Evolutionary conservation across 2,113 vertebrate genomes (phyloP), one percentile per base, ranked within the genome.

Genomic region (Athene cunicularia): DNA sequence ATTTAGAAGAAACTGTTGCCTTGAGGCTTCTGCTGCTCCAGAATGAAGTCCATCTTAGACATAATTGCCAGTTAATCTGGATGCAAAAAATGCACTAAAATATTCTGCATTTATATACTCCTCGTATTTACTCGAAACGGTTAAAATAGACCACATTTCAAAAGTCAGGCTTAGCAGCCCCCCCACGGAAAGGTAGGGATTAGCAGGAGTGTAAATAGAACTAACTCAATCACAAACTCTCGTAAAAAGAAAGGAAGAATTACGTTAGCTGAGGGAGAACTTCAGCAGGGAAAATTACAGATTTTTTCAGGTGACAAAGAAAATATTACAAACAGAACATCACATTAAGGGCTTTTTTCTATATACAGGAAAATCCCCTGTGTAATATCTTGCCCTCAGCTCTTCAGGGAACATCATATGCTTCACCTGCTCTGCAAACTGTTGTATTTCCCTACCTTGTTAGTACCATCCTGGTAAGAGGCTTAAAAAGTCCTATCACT

Each of bases 131-230:
- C n/a, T 53, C 6, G 1, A 59, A 93, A 37, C 7, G 5, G 11
- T 35, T 59, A 52, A 89, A 93, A 72, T 3, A 49, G 22, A 19
- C 11, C 39, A 7, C 8, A 5, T 72, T 45, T 55, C 60, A 14
- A 56, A 81, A 72, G 24, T n/a, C 13, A 19, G 18, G 21, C n/a
- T 66, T 35, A 23, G 18, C 26, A 77, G 19, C 14, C 14, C 14
- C 14, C 21, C 4, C 19, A 5, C 2, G 2, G 12, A 60, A 52
- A 86, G 4, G 9, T 0, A 27, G 39, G 17, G 49, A 72, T 64
- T 45, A 23, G 6, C 50, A 45, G 56, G 19, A 88, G 26, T 19
- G 27, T 1, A 74, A 93, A 50, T 0, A 49, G 12, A 71, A 32
- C 7, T 7, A 9, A 12, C 26, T 50, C 23, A 37, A 45, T 39